phyloP scores from a whole-genome alignment of 2,797 vertebrate genomes.

The Clarias fuscus region DNA sequence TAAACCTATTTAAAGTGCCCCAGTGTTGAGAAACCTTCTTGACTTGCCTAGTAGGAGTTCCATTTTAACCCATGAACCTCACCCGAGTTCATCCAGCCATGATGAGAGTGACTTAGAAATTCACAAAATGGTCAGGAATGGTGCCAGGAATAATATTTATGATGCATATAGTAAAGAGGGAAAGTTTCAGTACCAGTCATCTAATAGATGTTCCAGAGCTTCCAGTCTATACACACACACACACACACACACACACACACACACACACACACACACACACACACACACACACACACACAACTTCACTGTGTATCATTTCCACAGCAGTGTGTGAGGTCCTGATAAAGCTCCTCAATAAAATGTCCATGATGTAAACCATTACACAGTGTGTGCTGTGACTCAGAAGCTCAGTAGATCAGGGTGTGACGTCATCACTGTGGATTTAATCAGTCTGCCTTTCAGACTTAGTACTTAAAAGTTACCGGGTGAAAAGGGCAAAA shows the following conservation, averaged over 20 bases:
- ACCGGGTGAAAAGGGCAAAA: background rate
- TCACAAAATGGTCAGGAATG: no score
- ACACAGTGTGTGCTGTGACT: background rate
- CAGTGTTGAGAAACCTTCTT: background rate
- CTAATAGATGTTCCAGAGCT: background rate
- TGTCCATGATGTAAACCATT: background rate
- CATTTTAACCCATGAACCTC: background rate
- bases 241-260: no score
- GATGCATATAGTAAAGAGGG: background rate
- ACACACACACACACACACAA: background rate
- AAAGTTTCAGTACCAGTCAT: background rate
- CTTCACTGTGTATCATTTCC: background rate
- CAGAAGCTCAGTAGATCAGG: background rate
- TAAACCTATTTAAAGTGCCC: background rate
- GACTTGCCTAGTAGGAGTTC: background rate
- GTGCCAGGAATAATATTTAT: background rate
- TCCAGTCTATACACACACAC: background rate
- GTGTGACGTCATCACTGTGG: background rate
- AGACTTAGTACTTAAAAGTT: background rate
- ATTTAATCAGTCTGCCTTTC: background rate
- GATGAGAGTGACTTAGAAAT: no score
- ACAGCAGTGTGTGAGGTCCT: slow-evolving; percentile 10
- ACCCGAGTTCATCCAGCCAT: no score
- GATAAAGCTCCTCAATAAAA: background rate
- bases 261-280: background rate